Conservation (phyloP, 2,888 invertebrate genomes). For the Platycnemis pennipes region DNA sequence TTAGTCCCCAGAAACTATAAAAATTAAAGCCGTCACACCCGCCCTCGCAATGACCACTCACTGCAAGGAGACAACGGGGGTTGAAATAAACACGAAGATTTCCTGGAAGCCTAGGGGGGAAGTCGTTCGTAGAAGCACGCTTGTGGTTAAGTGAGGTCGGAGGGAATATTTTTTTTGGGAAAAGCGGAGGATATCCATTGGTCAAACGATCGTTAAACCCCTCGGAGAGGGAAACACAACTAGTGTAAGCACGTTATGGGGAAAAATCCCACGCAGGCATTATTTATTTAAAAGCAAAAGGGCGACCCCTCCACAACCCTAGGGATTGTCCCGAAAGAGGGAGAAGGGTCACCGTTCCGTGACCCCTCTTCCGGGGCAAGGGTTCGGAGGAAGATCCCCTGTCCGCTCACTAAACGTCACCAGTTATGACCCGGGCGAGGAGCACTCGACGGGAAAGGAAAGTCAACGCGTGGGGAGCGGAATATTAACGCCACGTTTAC, state of each 20-base stretch:
- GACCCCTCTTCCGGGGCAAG: background rate
- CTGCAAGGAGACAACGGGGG: background rate
- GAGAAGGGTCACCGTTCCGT: background rate
- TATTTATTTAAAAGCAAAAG: background rate
- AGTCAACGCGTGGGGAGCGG: background rate
- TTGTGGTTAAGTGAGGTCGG: background rate
- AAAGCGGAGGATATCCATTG: conserved; percentile 5
- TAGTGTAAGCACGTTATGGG: background rate
- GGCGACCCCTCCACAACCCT: background rate
- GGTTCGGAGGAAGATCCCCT: background rate
- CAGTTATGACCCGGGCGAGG: background rate
- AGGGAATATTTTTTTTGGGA: background rate
- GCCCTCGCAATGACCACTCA: background rate
- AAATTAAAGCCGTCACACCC: background rate
- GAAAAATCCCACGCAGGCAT: background rate
- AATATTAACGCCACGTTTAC: background rate
- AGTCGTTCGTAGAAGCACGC: background rate
- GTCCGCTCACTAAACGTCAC: background rate
- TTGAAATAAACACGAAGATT: background rate
- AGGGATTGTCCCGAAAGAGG: background rate
- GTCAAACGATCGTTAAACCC: background rate
- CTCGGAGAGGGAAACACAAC: background rate
- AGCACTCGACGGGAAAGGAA: background rate
- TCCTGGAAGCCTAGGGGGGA: background rate
- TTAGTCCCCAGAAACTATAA: background rate